phyloP scores from a whole-genome alignment of 1,140 invertebrate genomes.

The Hydropsyche tenuis region DNA sequence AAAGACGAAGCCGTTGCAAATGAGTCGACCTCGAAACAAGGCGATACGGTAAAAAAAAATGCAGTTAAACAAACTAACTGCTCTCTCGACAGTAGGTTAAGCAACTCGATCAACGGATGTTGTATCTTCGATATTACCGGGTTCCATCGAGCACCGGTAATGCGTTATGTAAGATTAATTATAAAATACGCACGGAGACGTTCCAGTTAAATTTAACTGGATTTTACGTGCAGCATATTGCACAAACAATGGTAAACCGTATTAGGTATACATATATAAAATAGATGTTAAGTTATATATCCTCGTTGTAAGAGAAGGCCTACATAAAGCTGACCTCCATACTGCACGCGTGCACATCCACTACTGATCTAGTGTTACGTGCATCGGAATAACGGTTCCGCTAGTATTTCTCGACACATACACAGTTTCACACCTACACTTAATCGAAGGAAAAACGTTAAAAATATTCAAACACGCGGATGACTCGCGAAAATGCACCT shows the following conservation, averaged over 20 bases:
- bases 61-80: constrained; percentile 38
- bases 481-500: too few relatives aligned
- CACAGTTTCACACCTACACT: background rate
- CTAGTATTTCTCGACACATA: constrained; percentile 23
- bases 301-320: background rate
- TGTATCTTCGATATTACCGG: background rate
- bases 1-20: background rate
- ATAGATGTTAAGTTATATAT: too few relatives aligned
- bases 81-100: constrained; percentile 35
- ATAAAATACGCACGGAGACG: too few relatives aligned
- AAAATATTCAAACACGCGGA: background rate
- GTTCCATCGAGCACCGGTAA: background rate
- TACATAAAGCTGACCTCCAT: constrained; percentile 37
- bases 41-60: constrained; percentile 34
- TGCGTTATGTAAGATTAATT: too few relatives aligned
- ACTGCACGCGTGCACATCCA: constrained; percentile 19
- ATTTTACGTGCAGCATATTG: too few relatives aligned
- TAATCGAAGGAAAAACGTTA: background rate
- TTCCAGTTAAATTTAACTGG: too few relatives aligned
- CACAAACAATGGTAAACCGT: too few relatives aligned
- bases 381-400: constrained; percentile 26
- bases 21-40: background rate
- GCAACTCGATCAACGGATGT: constrained; percentile 32
- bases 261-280: too few relatives aligned
- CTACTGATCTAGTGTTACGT: constrained; percentile 18